These are phyloP conservation scores for Eretmocerus hayati DNA, from an alignment of 2,888 invertebrate species.

Conservation along the genomic window DNA sequence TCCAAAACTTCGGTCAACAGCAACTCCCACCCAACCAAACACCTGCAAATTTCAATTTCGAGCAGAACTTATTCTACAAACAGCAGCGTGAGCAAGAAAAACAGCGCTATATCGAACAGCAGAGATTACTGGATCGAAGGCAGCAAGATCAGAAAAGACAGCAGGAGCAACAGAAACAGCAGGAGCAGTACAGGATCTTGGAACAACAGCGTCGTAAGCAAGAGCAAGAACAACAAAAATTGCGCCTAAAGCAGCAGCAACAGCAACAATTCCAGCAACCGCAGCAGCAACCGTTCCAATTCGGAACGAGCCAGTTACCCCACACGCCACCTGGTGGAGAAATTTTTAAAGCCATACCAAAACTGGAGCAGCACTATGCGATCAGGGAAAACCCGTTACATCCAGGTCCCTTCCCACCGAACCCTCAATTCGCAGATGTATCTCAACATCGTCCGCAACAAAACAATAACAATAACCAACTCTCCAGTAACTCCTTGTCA, in stretches of 20 bases:
- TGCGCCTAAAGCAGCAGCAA: conserved; percentile 29
- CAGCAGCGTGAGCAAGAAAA: conserved; percentile 35
- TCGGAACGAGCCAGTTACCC: conserved; percentile 42
- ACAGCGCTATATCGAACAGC: conserved; percentile 56
- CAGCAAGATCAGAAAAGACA: conserved; percentile 35
- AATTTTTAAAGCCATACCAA: conserved; percentile 68
- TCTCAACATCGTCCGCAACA: conserved; percentile 20
- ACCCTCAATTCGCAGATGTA: conserved; percentile 26
- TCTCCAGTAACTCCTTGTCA: conserved; percentile 26
- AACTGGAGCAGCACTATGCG: conserved; percentile 65
- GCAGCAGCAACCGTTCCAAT: conserved; percentile 34
- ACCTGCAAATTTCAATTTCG: conserved; percentile 17
- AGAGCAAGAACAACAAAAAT: conserved; percentile 28
- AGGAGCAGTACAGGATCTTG: conserved; percentile 23
- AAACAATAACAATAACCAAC: conserved; percentile 15
- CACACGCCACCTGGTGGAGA: conserved; percentile 54
- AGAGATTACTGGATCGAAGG: conserved; percentile 41
- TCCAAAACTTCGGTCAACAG: conserved; percentile 25
- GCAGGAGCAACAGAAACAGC: conserved; percentile 28
- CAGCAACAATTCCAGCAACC: conserved; percentile 34
- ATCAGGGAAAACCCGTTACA: conserved; percentile 43
- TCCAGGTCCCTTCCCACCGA: conserved; percentile 43
- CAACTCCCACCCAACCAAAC: conserved; percentile 22
- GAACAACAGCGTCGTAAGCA: conserved; percentile 30
- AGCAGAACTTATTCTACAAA: conserved; percentile 22